Evolutionary conservation across 2,113 vertebrate species (phyloP).

Genomic region (Lethenteron reissneri): DNA sequence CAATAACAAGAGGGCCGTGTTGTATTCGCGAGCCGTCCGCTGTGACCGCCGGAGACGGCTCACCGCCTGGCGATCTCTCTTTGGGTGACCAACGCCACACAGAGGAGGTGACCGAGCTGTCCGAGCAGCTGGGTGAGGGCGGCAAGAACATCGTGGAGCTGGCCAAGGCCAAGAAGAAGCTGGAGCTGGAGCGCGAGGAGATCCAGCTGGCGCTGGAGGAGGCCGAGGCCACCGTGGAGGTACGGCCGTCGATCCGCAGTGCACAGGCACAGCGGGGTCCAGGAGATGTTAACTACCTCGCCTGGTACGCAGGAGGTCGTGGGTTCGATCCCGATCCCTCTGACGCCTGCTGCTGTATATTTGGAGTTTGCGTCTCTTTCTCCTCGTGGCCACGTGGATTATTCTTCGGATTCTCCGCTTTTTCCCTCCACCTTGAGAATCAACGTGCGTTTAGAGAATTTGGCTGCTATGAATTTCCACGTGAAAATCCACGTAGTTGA

Average conservation of each 20-base stretch:
- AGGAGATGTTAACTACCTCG: no score
- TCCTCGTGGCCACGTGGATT: not conserved
- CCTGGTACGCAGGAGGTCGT: no score
- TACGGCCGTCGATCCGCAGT: slow-evolving; percentile 8
- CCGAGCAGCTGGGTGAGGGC: slow-evolving; percentile 31
- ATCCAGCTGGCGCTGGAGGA: slow-evolving; percentile 37
- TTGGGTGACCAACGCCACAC: not conserved
- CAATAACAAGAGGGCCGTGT: no score
- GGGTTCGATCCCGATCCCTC: not conserved
- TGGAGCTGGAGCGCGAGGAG: slow-evolving; percentile 32
- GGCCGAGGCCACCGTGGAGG: slow-evolving; percentile 28
- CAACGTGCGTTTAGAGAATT: no score
- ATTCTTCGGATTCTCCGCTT: no score
- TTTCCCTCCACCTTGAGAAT: no score
- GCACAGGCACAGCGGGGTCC: no score
- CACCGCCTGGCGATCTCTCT: no score
- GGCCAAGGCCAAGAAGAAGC: slow-evolving; percentile 28
- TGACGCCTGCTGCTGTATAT: not conserved
- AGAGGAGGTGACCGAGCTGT: slow-evolving; percentile 40
- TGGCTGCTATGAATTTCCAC: no score
- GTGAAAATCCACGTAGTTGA: no score
- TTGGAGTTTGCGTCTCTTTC: not conserved
- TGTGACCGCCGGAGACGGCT: no score
- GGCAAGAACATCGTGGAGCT: slow-evolving; percentile 25
- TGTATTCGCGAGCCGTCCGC: no score